phyloP scores from a whole-genome alignment of 2,888 invertebrate species.

The Acrobasis repandana region DNA sequence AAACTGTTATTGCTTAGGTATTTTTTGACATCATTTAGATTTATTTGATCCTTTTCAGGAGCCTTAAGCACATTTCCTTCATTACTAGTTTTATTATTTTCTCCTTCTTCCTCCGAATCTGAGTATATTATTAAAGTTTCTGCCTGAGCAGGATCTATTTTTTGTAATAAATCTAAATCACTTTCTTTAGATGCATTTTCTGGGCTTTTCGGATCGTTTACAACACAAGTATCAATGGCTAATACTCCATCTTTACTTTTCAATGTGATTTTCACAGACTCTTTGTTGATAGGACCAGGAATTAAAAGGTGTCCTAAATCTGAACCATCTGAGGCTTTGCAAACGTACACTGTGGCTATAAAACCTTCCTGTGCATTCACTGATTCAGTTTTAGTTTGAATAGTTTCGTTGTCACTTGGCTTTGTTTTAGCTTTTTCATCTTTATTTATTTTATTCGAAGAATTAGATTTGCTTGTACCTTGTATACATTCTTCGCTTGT shows the following conservation, averaged over 20 bases:
- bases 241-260: not conserved
- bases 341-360: not conserved
- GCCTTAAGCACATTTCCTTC: not conserved
- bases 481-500: too few species aligned
- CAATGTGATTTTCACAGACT: not conserved
- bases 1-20: not conserved
- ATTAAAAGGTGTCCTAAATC: not conserved
- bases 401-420: not conserved
- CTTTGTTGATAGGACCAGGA: not conserved
- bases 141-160: slow-evolving; percentile 6
- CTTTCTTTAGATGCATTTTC: not conserved
- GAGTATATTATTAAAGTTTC: not conserved
- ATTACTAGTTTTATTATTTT: not conserved
- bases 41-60: not conserved
- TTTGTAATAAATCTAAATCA: slow-evolving; percentile 10
- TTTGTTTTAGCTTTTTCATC: too few species aligned
- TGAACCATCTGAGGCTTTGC: not conserved
- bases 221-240: not conserved
- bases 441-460: not conserved
- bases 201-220: not conserved
- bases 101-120: not conserved
- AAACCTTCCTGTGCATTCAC: not conserved
- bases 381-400: not conserved
- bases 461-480: too few species aligned
- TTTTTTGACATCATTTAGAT: slow-evolving; percentile 2